A percentile compares a stretch with the other conserved stretches of the same genome.
Evolutionary conservation across 2,113 vertebrate genomes (phyloP).

Genomic region (Lonchura striata): DNA sequence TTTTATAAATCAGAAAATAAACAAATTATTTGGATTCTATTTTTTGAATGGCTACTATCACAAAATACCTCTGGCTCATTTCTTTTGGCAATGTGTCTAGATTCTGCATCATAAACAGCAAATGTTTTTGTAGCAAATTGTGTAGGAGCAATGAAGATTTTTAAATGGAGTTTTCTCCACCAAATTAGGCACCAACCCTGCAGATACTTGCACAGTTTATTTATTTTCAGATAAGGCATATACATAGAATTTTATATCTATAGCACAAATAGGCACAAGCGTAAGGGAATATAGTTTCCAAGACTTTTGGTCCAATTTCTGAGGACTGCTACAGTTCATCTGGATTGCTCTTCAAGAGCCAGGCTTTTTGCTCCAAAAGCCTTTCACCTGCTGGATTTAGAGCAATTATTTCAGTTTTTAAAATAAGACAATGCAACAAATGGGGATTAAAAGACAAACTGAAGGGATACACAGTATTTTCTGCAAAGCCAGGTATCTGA

Average conservation of each 20-base stretch:
- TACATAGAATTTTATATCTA: not conserved
- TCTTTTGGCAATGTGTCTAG: slow-evolving; percentile 6
- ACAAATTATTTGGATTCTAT: not conserved
- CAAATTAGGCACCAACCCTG: not conserved
- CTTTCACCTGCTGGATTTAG: not conserved
- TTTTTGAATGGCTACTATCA: slow-evolving; percentile 15
- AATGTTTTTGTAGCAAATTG: not conserved
- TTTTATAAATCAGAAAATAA: slow-evolving; percentile 35
- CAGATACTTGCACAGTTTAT: not conserved
- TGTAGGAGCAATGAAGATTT: not conserved
- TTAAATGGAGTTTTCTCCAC: slow-evolving; percentile 4
- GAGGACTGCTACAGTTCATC: not conserved
- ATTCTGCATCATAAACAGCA: not conserved
- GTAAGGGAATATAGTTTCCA: not conserved
- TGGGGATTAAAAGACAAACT: not conserved
- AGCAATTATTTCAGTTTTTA: not conserved
- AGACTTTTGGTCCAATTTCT: not conserved
- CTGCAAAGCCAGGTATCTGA: not conserved
- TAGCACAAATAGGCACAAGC: not conserved
- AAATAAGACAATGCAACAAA: not conserved
- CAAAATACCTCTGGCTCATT: slow-evolving; percentile 47
- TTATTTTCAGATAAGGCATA: not conserved
- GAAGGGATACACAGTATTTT: not conserved
- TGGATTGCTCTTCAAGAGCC: not conserved
- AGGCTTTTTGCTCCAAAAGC: not conserved